Conservation (phyloP, 2,888 invertebrate species). For the Ormyrus labotus region DNA sequence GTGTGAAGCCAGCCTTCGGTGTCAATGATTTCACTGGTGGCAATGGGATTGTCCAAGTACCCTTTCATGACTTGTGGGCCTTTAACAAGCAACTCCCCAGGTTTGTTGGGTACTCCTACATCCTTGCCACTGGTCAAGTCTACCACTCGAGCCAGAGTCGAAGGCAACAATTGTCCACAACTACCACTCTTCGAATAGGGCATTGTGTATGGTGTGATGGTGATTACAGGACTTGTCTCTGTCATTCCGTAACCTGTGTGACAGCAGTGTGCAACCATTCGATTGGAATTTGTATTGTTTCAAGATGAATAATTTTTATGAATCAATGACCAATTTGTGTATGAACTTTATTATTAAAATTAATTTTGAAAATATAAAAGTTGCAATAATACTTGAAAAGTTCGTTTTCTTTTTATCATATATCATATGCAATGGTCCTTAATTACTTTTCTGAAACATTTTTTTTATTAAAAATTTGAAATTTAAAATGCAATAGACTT, state of each 20-base stretch:
- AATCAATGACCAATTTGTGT: too few species aligned
- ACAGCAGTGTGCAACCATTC: neutral
- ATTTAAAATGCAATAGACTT: too few species aligned
- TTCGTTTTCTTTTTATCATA: too few species aligned
- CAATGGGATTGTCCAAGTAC: constrained; percentile 86
- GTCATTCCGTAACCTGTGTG: constrained; percentile 82
- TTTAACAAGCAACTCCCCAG: constrained; percentile 84
- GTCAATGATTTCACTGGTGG: constrained; percentile 85
- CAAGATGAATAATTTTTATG: too few species aligned
- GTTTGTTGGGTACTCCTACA: constrained; percentile 79
- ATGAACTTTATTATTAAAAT: too few species aligned
- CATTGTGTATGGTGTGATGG: constrained; percentile 79
- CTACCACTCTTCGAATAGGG: constrained; percentile 82
- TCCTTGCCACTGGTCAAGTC: constrained; percentile 78
- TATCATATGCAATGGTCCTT: too few species aligned
- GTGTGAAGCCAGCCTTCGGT: constrained; percentile 88
- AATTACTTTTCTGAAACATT: too few species aligned
- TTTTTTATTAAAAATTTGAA: too few species aligned
- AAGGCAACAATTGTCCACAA: constrained; percentile 82
- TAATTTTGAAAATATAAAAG: too few species aligned
- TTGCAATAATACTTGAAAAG: too few species aligned
- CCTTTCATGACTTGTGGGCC: constrained; percentile 91
- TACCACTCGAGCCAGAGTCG: constrained; percentile 82
- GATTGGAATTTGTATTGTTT: neutral
- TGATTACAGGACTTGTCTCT: constrained; percentile 82